Conservation (phyloP, 1,140 invertebrate species). For the Eriocheir sinensis region DNA sequence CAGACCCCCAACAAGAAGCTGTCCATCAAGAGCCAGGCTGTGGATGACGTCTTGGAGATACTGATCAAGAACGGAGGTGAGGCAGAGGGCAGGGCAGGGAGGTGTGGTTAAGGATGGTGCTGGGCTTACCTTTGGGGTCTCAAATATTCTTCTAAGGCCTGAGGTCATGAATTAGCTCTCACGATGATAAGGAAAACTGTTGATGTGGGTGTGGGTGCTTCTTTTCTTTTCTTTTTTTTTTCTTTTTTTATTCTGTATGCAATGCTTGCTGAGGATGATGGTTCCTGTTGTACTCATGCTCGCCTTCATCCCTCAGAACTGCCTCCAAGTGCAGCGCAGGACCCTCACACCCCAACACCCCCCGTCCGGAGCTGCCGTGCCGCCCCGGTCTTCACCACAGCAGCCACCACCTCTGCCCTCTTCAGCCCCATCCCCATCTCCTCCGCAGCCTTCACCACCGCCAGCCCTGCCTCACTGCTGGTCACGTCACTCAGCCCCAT, state of each 20-base stretch:
- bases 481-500: slow-evolving; percentile 51
- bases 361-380: slow-evolving; percentile 80
- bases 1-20: slow-evolving; percentile 72
- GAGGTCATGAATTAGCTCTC: no score
- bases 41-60: slow-evolving; percentile 97
- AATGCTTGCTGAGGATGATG: neutral
- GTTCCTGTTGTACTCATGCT: neutral
- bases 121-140: no score
- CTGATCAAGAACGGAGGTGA: slow-evolving; percentile 93
- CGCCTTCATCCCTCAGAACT: slow-evolving; percentile 85
- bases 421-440: slow-evolving; percentile 81
- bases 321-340: slow-evolving; percentile 92
- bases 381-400: slow-evolving; percentile 56
- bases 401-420: slow-evolving; percentile 82
- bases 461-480: slow-evolving; percentile 79
- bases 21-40: slow-evolving; percentile 91
- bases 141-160: no score
- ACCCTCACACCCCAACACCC: slow-evolving; percentile 88
- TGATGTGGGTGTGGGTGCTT: neutral
- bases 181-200: neutral
- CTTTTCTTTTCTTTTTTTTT: neutral
- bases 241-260: neutral
- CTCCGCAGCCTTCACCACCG: slow-evolving; percentile 80
- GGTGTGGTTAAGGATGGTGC: no score
- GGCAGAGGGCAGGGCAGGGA: no score